Percentiles rank a stretch among this genome's conserved stretches.
These are phyloP conservation scores for Drepana arcuata DNA, from an alignment of 1,140 invertebrate species.

Conservation along the genomic window DNA sequence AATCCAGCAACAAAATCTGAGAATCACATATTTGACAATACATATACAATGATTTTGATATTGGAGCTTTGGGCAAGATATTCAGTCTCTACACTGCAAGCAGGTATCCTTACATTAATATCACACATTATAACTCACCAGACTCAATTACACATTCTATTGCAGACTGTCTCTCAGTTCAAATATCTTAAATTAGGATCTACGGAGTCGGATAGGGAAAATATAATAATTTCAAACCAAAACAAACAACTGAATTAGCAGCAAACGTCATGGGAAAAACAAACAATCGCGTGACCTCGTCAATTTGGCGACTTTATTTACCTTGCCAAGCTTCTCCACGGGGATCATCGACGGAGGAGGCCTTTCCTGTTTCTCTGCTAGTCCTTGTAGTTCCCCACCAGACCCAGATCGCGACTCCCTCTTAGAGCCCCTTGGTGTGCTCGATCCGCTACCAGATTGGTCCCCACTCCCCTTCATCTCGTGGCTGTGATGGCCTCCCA, in stretches of 20 bases:
- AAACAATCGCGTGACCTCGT: background rate
- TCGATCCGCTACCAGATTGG: slow-evolving; percentile 40
- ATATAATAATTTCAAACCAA: no score
- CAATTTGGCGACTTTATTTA: slow-evolving; percentile 26
- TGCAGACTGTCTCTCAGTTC: no score
- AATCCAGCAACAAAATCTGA: no score
- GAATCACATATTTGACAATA: no score
- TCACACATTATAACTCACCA: no score
- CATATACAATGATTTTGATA: no score
- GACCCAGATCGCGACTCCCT: slow-evolving; percentile 73
- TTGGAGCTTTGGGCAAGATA: no score
- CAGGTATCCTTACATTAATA: no score
- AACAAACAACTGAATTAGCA: slow-evolving; percentile 8
- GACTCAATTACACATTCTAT: no score
- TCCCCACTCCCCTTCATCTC: slow-evolving; percentile 30
- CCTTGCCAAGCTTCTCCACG: slow-evolving; percentile 80
- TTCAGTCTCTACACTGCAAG: no score
- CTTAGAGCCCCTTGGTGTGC: slow-evolving; percentile 54
- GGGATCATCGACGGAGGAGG: slow-evolving; percentile 76
- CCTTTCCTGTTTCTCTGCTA: slow-evolving; percentile 29
- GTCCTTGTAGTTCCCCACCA: slow-evolving; percentile 72
- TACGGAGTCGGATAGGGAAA: no score
- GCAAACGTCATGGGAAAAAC: slow-evolving; percentile 12
- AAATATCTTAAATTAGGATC: no score
- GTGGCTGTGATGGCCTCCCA: slow-evolving; percentile 62